Conservation (phyloP, 2,888 invertebrate genomes). For the Pollenia labialis region DNA sequence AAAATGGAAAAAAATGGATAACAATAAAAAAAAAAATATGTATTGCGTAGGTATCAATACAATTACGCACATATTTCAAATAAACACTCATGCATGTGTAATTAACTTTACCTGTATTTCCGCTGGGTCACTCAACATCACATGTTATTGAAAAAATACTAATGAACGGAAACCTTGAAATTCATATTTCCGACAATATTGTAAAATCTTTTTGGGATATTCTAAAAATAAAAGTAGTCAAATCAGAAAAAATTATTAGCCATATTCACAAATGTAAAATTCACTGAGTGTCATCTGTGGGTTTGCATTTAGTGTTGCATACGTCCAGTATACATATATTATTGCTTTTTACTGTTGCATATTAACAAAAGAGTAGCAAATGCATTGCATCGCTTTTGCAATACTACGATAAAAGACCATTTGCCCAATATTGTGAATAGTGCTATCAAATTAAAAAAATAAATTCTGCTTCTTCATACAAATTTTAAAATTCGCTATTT, state of each 20-base stretch:
- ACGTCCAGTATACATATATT: too few relatives aligned
- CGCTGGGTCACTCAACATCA: conserved; percentile 80
- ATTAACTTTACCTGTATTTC: conserved; percentile 79
- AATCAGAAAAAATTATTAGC: neutral
- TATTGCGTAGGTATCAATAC: neutral
- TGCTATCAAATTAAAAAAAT: too few relatives aligned
- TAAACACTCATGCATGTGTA: neutral
- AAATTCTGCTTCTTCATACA: too few relatives aligned
- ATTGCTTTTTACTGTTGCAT: too few relatives aligned
- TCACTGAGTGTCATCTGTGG: too few relatives aligned
- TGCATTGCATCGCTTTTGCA: too few relatives aligned
- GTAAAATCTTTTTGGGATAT: conserved; percentile 79
- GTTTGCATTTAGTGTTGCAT: too few relatives aligned
- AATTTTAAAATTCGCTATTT: too few relatives aligned
- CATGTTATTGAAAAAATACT: conserved; percentile 78
- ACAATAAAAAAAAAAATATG: neutral
- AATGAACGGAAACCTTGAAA: conserved; percentile 79
- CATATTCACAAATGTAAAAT: too few relatives aligned
- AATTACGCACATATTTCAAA: neutral
- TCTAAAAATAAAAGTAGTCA: conserved; percentile 73
- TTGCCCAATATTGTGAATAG: too few relatives aligned
- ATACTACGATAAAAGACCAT: too few relatives aligned
- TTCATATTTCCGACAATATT: conserved; percentile 80
- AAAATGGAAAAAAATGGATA: conserved; percentile 10
- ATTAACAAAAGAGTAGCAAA: too few relatives aligned